A percentile compares a stretch with the other conserved stretches of the same genome.
phyloP scores from a whole-genome alignment of 2,888 invertebrate genomes.

The Aelia acuminata region DNA sequence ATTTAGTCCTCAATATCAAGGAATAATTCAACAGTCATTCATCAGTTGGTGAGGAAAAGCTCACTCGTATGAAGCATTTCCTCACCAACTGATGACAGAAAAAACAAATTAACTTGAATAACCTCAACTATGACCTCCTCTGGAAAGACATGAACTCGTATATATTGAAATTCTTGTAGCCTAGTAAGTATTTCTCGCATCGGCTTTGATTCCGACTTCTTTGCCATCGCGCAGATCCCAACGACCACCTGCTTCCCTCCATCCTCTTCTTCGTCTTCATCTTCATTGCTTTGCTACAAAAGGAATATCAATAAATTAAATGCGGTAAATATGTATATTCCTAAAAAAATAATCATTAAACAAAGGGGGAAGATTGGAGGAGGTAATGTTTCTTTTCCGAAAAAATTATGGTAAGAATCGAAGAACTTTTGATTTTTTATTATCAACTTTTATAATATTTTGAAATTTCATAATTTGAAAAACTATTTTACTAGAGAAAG shows the following conservation, averaged over 20 bases:
- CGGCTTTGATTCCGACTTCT: slow-evolving; percentile 98
- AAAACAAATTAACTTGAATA: not conserved
- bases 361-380: not conserved
- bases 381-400: not conserved
- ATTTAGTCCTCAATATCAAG: slow-evolving; percentile 43
- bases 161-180: slow-evolving; percentile 95
- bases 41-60: slow-evolving; percentile 59
- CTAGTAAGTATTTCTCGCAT: slow-evolving; percentile 98
- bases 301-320: not conserved
- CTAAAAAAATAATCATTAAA: not conserved
- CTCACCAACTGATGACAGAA: slow-evolving; percentile 58
- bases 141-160: slow-evolving; percentile 93
- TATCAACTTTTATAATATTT: not conserved
- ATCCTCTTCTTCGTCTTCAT: slow-evolving; percentile 71
- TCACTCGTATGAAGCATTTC: slow-evolving; percentile 45
- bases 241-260: slow-evolving; percentile 93
- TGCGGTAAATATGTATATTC: not conserved
- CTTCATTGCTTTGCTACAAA: slow-evolving; percentile 70
- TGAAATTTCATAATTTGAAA: too few relatives aligned
- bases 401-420: not conserved
- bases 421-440: not conserved
- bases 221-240: slow-evolving; percentile 99
- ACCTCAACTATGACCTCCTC: slow-evolving; percentile 96
- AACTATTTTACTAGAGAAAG: too few relatives aligned
- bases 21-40: slow-evolving; percentile 27